Evolutionary conservation across 2,113 vertebrate species (phyloP).

Genomic region (Mobula birostris): DNA sequence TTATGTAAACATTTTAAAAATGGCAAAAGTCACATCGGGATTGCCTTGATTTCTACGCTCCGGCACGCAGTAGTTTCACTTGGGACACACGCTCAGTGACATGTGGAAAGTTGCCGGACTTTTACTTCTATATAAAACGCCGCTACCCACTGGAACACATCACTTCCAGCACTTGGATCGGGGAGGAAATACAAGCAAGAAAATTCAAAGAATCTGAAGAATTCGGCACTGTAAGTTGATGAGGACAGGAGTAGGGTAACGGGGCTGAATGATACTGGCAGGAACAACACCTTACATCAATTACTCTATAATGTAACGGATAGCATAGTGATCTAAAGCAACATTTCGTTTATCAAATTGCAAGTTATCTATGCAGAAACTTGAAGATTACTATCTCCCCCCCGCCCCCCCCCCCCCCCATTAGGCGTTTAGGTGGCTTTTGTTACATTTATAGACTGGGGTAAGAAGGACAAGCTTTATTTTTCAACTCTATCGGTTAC

Average conservation of each 20-base stretch:
- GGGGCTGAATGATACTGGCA: neutral
- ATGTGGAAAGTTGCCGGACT: neutral
- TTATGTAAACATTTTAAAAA: neutral
- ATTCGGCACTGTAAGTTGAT: neutral
- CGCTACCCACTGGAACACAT: neutral
- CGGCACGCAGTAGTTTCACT: neutral
- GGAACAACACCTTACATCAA: neutral
- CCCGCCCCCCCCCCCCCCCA: no score
- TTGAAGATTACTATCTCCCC: neutral
- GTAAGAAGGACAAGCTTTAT: neutral
- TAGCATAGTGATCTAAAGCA: neutral
- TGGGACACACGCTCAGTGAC: conserved; percentile 9
- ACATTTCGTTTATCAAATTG: neutral
- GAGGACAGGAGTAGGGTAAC: neutral
- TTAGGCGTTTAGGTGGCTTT: no score
- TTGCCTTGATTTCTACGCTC: neutral
- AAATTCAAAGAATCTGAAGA: neutral
- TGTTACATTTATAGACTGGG: no score
- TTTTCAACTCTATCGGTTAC: no score
- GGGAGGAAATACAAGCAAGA: neutral
- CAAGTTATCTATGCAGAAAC: neutral
- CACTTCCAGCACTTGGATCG: conserved; percentile 1
- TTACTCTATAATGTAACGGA: neutral
- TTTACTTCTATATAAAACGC: conserved; percentile 27
- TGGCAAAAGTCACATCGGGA: neutral